phyloP scores from a whole-genome alignment of 1,140 invertebrate species.

The Oedothorax gibbosus region DNA sequence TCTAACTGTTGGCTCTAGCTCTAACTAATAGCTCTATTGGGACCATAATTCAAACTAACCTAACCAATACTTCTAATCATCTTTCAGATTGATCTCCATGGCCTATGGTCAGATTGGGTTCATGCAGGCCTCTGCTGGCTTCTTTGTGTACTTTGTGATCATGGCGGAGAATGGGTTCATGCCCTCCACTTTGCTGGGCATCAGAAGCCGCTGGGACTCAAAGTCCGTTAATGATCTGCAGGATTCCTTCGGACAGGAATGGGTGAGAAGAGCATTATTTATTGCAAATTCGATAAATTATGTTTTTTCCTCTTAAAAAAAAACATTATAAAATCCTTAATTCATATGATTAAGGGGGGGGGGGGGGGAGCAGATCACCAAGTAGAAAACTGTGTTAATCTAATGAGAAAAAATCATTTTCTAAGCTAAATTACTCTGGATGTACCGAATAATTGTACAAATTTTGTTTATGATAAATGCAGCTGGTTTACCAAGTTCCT shows the following conservation, averaged over 20 bases:
- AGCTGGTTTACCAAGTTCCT: too few relatives aligned
- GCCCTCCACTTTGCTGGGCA: slow-evolving; percentile 70
- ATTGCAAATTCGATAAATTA: background rate
- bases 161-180: slow-evolving; percentile 75
- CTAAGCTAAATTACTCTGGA: background rate
- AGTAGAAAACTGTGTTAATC: background rate
- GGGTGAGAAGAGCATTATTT: slow-evolving; percentile 65
- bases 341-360: background rate
- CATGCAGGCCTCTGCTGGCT: slow-evolving; percentile 71
- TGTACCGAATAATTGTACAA: too few relatives aligned
- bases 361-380: too few relatives aligned
- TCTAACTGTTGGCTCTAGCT: too few relatives aligned
- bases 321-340: background rate
- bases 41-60: too few relatives aligned
- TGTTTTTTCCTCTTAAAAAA: background rate
- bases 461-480: too few relatives aligned
- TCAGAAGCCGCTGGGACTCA: slow-evolving; percentile 73
- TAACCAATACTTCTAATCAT: too few relatives aligned
- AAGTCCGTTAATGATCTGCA: slow-evolving; percentile 73
- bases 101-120: slow-evolving; percentile 73
- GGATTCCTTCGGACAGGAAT: slow-evolving; percentile 76
- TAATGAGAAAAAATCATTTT: background rate
- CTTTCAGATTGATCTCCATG: slow-evolving; percentile 83
- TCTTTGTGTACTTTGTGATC: slow-evolving; percentile 74
- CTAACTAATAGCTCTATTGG: too few relatives aligned